These are phyloP conservation scores for Notoglanidium macrostoma DNA, from an alignment of 2,797 vertebrate genomes.

Conservation along the genomic window DNA sequence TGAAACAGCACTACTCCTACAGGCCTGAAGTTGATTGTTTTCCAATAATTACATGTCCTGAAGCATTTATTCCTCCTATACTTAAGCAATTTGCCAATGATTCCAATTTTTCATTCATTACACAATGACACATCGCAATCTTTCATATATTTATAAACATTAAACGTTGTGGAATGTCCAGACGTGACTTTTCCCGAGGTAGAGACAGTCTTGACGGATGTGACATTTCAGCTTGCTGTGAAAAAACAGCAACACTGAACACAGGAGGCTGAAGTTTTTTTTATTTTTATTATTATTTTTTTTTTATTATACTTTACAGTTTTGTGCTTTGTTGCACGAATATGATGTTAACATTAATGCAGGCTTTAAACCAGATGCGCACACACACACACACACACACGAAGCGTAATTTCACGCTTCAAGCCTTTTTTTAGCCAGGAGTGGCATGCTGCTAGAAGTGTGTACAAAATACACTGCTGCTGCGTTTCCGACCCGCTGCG, in stretches of 20 bases:
- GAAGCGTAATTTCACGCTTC: slow-evolving; percentile 1
- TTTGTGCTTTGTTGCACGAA: neutral
- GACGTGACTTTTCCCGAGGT: neutral
- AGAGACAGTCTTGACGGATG: neutral
- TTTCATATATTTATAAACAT: neutral
- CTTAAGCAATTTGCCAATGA: neutral
- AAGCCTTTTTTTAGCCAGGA: neutral
- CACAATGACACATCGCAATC: neutral
- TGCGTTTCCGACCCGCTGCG: neutral
- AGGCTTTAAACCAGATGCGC: slow-evolving; percentile 7
- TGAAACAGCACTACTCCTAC: neutral
- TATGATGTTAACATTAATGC: slow-evolving; percentile 20
- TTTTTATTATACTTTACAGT: neutral
- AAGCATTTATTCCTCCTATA: no score
- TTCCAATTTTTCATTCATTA: neutral
- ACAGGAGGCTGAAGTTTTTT: neutral
- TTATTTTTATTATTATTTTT: neutral
- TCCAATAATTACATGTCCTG: neutral
- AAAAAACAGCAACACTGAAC: neutral
- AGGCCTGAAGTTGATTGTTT: neutral
- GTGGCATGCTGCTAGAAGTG: neutral
- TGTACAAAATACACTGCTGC: slow-evolving; percentile 15
- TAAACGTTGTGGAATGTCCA: neutral
- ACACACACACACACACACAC: neutral
- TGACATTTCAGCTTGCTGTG: neutral